Evolutionary conservation across 2,113 vertebrate species (phyloP), one percentile per base, ranked within the genome.

Genomic region (Dunckerocampus dactyliophorus): DNA sequence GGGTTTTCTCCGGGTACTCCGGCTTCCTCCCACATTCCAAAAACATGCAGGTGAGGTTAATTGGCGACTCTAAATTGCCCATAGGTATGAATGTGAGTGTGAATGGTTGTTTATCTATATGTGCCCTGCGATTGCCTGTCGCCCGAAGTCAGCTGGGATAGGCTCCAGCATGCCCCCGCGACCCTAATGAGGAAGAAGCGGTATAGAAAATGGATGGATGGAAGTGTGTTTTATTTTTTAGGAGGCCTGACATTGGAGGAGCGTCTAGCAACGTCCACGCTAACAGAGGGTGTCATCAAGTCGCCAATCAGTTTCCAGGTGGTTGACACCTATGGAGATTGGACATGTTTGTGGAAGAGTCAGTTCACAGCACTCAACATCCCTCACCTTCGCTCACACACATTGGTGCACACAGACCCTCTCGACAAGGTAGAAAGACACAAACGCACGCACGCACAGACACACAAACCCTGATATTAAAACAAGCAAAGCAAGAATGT

Each of bases 371-470:
- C 89, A 12, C 81, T 92, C 31, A 88, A 84, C 65, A 92, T 92
- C 75, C 81, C 88, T 58, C 90, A 92, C 19, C 87, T 92, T n/a
- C 90, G 91, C 76, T 92, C 91, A 48, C 91, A 92, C 76, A 79
- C 82, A 1, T 75, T 92, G 54, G 90, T 92, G 37, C 91, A 92
- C 86, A 90, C 90, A 1, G 88, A 92, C 37, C 87, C 91, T 37
- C 49, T 87, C 13, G 85, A 89, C 62, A 89, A 92, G 89, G 91
- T 92, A 16, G 17, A 67, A 0, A 69, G 45, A 72, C 16, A 61
- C 22, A 55, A 39, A 15, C 14, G 52, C 15, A 24, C 16, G 20
- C 13, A 47, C 14, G 13, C 14, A 16, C 48, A n/a, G 16, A 49
- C 34, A 37, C 34, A 37, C 31, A n/a, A 8, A 15, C 20, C 21